Evolutionary conservation across 2,888 invertebrate species (phyloP).

Genomic region (Philopedon plagiatum): DNA sequence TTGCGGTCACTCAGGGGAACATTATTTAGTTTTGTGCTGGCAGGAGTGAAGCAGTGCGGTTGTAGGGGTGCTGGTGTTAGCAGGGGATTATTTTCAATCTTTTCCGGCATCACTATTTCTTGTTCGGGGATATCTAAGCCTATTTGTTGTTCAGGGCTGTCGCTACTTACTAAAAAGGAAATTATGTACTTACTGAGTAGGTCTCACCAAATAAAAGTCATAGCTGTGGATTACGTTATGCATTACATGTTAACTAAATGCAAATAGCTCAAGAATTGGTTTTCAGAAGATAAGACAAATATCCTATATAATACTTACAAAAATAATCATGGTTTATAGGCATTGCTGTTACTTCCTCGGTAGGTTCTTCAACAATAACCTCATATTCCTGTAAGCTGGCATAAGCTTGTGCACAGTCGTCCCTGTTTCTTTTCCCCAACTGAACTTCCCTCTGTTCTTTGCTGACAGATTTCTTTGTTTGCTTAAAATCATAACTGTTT

Average conservation of each 20-base stretch:
- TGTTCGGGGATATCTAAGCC: background rate
- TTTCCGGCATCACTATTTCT: background rate
- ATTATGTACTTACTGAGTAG: background rate
- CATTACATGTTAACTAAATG: background rate
- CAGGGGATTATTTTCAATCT: too few species aligned
- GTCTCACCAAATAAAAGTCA: background rate
- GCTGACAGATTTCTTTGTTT: background rate
- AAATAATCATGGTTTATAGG: background rate
- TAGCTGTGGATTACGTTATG: background rate
- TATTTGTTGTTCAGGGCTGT: background rate
- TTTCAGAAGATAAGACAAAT: background rate
- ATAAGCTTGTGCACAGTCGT: background rate
- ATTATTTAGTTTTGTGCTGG: background rate
- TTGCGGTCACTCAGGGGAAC: background rate
- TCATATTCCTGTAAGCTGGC: background rate
- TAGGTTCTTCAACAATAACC: background rate
- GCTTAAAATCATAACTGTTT: background rate
- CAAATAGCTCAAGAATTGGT: background rate
- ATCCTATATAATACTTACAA: background rate
- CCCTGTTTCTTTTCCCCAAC: background rate
- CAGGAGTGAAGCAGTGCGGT: background rate
- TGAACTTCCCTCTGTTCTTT: background rate
- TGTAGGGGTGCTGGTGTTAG: background rate
- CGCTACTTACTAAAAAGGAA: background rate
- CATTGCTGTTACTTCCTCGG: background rate